phyloP scores from a whole-genome alignment of 2,113 vertebrate genomes.

The Asarcornis scutulata region DNA sequence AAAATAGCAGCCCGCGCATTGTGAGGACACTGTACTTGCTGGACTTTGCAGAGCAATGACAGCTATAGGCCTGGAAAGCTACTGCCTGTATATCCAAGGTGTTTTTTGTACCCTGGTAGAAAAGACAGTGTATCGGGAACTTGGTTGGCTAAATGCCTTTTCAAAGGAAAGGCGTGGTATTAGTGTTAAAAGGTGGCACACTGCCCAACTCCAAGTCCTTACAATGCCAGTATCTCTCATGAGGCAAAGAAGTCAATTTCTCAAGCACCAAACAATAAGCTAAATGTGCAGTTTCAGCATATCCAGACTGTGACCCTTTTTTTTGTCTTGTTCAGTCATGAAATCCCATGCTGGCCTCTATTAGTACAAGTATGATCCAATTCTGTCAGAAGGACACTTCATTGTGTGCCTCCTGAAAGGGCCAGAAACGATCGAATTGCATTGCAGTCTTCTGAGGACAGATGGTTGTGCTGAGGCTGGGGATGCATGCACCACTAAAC shows the following conservation, averaged over 20 bases:
- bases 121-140: no score
- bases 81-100: no score
- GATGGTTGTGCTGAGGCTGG: neutral
- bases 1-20: no score
- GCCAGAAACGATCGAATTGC: neutral
- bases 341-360: neutral
- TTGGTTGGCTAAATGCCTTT: neutral
- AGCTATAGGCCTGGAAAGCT: no score
- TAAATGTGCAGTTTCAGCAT: neutral
- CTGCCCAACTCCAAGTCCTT: neutral
- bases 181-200: neutral
- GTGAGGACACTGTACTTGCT: no score
- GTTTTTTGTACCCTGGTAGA: no score
- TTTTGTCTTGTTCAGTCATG: neutral
- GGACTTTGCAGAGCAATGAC: no score
- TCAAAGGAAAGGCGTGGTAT: neutral
- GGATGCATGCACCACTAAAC: neutral
- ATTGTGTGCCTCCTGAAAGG: neutral
- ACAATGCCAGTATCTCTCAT: neutral
- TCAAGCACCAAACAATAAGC: neutral
- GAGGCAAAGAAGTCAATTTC: neutral
- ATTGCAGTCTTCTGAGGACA: neutral
- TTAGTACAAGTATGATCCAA: neutral
- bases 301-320: neutral
- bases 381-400: neutral